These are phyloP conservation scores for Plagiodera versicolora DNA, from an alignment of 2,888 invertebrate species.

Conservation along the genomic window DNA sequence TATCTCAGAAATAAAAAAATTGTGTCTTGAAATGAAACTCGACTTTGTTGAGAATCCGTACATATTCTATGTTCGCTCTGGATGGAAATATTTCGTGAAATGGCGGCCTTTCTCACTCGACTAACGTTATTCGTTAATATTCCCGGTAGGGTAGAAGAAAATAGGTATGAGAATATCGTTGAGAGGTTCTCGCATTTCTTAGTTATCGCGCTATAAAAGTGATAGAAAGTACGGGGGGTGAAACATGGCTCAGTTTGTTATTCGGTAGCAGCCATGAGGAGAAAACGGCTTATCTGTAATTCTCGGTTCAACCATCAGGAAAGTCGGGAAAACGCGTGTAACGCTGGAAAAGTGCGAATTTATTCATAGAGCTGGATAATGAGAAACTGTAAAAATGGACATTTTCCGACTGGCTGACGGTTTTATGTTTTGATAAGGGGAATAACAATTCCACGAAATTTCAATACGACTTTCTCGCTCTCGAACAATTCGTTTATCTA, in stretches of 20 bases:
- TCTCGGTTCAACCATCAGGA: conserved; percentile 49
- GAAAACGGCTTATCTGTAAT: conserved; percentile 53
- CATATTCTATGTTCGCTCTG: too few relatives aligned
- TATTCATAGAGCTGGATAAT: conserved; percentile 60
- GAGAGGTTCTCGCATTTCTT: conserved; percentile 35
- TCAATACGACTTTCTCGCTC: not conserved
- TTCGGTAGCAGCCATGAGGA: conserved; percentile 41
- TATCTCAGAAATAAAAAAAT: too few relatives aligned
- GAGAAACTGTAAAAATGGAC: conserved; percentile 61
- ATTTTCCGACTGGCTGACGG: conserved; percentile 55
- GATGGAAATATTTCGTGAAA: too few relatives aligned
- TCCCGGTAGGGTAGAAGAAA: not conserved
- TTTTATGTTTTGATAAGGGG: conserved; percentile 60
- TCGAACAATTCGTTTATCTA: not conserved
- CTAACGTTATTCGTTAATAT: not conserved
- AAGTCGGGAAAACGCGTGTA: conserved; percentile 46
- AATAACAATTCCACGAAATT: conserved; percentile 45
- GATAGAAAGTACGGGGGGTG: conserved; percentile 48
- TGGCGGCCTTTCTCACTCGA: too few relatives aligned
- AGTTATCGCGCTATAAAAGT: conserved; percentile 53
- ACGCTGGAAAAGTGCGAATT: conserved; percentile 58
- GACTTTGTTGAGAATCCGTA: too few relatives aligned
- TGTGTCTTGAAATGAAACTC: too few relatives aligned
- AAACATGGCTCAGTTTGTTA: conserved; percentile 52
- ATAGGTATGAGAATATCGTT: not conserved